Evolutionary conservation across 2,797 vertebrate species (phyloP), one percentile per base, ranked within the genome.

Genomic region (Cirrhinus molitorella): DNA sequence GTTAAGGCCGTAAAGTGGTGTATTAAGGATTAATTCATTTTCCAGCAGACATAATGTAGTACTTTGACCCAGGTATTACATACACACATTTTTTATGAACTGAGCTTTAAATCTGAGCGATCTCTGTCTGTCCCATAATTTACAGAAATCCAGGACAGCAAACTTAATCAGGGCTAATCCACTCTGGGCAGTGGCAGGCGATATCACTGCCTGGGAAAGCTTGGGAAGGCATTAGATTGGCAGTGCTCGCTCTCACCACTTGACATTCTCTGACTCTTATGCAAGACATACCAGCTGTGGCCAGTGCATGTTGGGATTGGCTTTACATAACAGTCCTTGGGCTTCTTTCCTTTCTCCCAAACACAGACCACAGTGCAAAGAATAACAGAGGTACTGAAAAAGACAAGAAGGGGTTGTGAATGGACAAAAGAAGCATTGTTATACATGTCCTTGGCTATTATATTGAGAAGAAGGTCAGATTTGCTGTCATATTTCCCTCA

Each of bases 241-340:
- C 87, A 92, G 85, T 81, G 90, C 88, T 90, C 91, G 82, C 84
- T 90, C 87, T 88, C 90, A 89, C 87, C 90, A 87, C 80, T 90
- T 90, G 89, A 90, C 87, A 90, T 67, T 85, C 67, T 84, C 78
- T 87, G 84, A 79, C 89, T 91, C 90, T 94, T 93, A 93, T 83
- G 90, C 92, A 94, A 93, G 90, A 85, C 80, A 84, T 84, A 86
- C 91, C 93, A 94, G 93, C 92, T 94, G 92, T 92, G 92, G 90
- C 86, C 51, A 74, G 86, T 88, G 90, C 84, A 81, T 91, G 90
- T 88, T 86, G 87, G 88, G 91, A 91, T 91, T 89, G n/a, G 89
- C 88, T 94, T 94, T 94, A 91, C 87, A 86, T 91, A 92, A 93
- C 67, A 80, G 87, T 83, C 78, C 89, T 91, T 91, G 80, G 80